Base-by-base conservation (phyloP, 2,797 vertebrate genomes). In the Hemitrygon akajei region DNA sequence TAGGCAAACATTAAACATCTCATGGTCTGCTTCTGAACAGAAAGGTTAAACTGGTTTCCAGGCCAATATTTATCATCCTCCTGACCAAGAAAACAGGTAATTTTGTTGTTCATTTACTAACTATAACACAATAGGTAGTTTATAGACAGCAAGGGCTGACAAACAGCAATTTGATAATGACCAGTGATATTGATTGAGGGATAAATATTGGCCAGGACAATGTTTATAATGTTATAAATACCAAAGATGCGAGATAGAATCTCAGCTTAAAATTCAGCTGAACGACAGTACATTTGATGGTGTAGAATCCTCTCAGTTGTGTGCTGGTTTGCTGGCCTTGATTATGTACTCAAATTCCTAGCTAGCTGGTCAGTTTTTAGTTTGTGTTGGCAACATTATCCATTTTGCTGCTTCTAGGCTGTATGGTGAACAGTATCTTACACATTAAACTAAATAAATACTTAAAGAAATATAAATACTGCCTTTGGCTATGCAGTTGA, bases 311-410 rank as follows among this genome's bases (percentile, higher is more conserved):
- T 47, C 37, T 56, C 71, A 25, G 18, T 22, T 71, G 63, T 37
- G 7, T 34, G 71, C n/a, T 91, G 87, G 30, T 22, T n/a, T 9
- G 20, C n/a, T 60, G 73, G 71, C 12, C 34, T 7, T 30, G 11
- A 75, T 58, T 58, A 58, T 18, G 40, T 7, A 27, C 11, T 75
- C 73, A 93, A 75, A 14, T 75, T 25, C 11, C 27, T 22, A 89
- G 86, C 86, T 89, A 4, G n/a, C 63, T 69, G 18, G 34, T 66
- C 86, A 69, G 63, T 9, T 69, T 66, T 69, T 69, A 89, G 86
- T 89, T 69, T 89, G n/a, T 89, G 60, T 89, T 89, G 86, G 86
- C 86, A 89, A 22, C n/a, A 89, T 89, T 37, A 58, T 76, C 34
- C 71, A 47, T 37, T 47, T 14, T 25, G 6, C 71, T 93, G 71